Evolutionary conservation across 2,113 vertebrate genomes (phyloP).

Genomic region (Hippocampus mohnikei): DNA sequence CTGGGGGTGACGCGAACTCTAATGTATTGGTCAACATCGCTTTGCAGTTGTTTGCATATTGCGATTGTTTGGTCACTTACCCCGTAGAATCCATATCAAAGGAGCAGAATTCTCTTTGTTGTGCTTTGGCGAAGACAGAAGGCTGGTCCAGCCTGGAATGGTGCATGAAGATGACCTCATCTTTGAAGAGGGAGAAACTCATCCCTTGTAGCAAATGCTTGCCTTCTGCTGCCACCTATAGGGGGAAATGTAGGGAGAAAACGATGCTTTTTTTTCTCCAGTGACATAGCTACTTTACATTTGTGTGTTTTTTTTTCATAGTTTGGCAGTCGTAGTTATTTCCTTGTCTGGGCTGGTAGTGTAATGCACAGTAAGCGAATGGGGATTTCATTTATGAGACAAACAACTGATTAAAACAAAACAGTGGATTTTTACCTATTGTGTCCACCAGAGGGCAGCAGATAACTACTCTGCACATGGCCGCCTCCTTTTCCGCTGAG

Average conservation of each 20-base stretch:
- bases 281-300: too few species aligned
- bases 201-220: conserved; percentile 14
- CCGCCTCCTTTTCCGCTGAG: background rate
- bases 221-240: conserved; percentile 56
- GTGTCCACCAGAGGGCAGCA: conserved; percentile 50
- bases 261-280: too few species aligned
- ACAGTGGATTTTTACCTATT: background rate
- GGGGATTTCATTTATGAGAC: background rate
- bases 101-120: conserved; percentile 1
- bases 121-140: conserved; percentile 20
- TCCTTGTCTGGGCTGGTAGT: background rate
- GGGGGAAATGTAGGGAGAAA: background rate
- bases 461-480: conserved; percentile 12
- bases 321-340: background rate
- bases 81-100: background rate
- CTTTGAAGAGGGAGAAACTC: conserved; percentile 40
- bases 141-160: conserved; percentile 38
- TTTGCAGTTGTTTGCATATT: background rate
- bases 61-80: conserved; percentile 19
- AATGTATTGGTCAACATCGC: background rate
- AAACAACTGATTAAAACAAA: background rate
- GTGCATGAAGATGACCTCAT: conserved; percentile 67
- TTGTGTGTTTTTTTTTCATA: background rate
- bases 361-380: too few species aligned
- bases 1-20: background rate